A percentile compares a stretch with the other conserved stretches of the same genome.
Conservation (phyloP, 2,888 invertebrate species). For the Andrena minutula region DNA sequence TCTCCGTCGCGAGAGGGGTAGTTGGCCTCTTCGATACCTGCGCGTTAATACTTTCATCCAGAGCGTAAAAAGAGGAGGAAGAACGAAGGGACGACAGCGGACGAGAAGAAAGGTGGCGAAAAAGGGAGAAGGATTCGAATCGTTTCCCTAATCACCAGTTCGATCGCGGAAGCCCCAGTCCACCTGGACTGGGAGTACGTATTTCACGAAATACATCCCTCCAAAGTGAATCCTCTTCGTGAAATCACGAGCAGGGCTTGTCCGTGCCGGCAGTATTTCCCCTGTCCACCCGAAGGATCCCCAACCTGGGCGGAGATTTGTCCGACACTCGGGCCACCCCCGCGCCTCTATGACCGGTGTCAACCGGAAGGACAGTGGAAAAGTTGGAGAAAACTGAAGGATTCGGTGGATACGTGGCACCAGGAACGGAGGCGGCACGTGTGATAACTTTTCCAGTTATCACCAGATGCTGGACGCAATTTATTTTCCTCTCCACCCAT, state of each 20-base stretch:
- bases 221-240: slow-evolving; percentile 22
- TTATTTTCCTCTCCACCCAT: slow-evolving; percentile 59
- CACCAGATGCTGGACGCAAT: slow-evolving; percentile 73
- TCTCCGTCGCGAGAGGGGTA: neutral
- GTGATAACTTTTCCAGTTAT: slow-evolving; percentile 74
- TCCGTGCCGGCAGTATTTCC: neutral
- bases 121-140: slow-evolving; percentile 3
- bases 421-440: slow-evolving; percentile 58
- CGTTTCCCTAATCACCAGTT: slow-evolving; percentile 9
- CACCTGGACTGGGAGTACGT: neutral
- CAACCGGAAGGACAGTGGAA: slow-evolving; percentile 58
- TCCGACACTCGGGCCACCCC: slow-evolving; percentile 28
- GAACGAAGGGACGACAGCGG: neutral
- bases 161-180: neutral
- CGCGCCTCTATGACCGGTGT: slow-evolving; percentile 54
- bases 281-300: slow-evolving; percentile 4
- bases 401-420: slow-evolving; percentile 55
- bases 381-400: slow-evolving; percentile 50
- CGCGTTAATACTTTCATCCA: slow-evolving; percentile 1
- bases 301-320: slow-evolving; percentile 52
- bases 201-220: slow-evolving; percentile 10
- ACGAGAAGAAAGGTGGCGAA: neutral
- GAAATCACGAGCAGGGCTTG: slow-evolving; percentile 25
- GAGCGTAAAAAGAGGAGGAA: neutral
- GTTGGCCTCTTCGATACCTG: slow-evolving; percentile 18